These are phyloP conservation scores for Petrosia ficiformis DNA, from an alignment of 37 sponge, comb jelly and placozoan species.

Conservation along the genomic window DNA sequence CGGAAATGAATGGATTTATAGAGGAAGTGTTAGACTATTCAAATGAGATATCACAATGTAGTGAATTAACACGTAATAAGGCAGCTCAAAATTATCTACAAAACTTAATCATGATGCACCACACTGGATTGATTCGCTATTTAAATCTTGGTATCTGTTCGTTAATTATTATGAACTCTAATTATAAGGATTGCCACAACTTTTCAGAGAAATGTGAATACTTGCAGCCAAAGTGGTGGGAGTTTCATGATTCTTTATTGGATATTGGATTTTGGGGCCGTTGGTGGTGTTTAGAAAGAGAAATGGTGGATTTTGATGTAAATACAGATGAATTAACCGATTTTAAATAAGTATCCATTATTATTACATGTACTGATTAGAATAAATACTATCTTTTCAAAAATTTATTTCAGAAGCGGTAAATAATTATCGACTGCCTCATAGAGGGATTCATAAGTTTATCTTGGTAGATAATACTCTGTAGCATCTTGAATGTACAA, in stretches of 20 bases:
- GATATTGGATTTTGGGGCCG: conserved; percentile 55
- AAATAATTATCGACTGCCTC: too few species aligned
- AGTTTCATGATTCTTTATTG: conserved; percentile 23
- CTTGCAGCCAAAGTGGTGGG: conserved; percentile 48
- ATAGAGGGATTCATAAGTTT: too few species aligned
- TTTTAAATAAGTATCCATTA: too few species aligned
- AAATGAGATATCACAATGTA: conserved; percentile 39
- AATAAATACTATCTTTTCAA: too few species aligned
- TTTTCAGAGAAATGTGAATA: conserved; percentile 42
- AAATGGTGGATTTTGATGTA: conserved; percentile 65
- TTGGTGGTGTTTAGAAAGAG: conserved; percentile 41
- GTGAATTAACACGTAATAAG: conserved; percentile 7
- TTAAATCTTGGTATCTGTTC: conserved; percentile 45
- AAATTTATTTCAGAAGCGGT: too few species aligned
- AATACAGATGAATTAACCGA: too few species aligned
- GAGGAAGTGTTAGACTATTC: conserved; percentile 33
- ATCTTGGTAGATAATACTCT: too few species aligned
- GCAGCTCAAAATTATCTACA: conserved; percentile 15
- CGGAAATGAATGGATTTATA: conserved; percentile 25
- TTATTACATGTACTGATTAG: too few species aligned
- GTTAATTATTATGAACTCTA: conserved; percentile 10
- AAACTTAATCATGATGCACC: neutral
- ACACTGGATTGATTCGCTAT: conserved; percentile 3
- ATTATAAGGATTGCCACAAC: conserved; percentile 17
- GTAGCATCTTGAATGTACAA: too few species aligned